A percentile compares a stretch with the other conserved stretches of the same genome.
These are phyloP conservation scores for Nymphicus hollandicus DNA, from an alignment of 2,113 vertebrate species.

Conservation along the genomic window DNA sequence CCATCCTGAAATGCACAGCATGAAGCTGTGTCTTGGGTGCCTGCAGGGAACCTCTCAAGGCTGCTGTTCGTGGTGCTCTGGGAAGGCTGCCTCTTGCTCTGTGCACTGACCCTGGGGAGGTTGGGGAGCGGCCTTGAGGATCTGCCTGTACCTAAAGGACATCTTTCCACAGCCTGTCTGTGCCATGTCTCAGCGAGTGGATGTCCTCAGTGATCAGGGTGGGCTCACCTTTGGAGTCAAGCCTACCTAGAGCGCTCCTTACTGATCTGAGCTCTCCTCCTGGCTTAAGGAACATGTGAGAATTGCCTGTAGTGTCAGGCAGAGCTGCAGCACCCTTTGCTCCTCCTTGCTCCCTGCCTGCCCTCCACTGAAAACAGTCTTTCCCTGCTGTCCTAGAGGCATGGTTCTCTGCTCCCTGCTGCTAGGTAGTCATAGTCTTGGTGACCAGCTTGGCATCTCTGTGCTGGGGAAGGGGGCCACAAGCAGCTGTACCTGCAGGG, in stretches of 20 bases:
- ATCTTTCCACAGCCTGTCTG: conserved; percentile 20
- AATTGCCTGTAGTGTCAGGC: background rate
- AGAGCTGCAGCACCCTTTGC: background rate
- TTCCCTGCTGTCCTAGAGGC: background rate
- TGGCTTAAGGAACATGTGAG: conserved; percentile 45
- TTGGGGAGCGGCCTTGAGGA: background rate
- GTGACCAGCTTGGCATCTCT: conserved; percentile 15
- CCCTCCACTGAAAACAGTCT: background rate
- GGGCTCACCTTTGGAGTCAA: conserved; percentile 34
- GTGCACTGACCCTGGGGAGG: background rate
- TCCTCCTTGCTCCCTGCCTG: background rate
- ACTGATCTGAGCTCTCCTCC: conserved; percentile 20
- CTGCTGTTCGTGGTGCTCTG: background rate
- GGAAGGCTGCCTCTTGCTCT: background rate
- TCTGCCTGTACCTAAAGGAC: conserved; percentile 1
- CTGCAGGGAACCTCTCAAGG: background rate
- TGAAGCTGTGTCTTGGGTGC: background rate
- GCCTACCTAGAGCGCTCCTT: conserved; percentile 10
- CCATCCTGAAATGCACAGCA: background rate
- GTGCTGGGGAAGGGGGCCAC: background rate
- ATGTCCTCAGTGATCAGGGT: conserved; percentile 17
- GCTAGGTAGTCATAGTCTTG: background rate
- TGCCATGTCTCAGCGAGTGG: background rate
- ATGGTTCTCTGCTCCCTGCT: background rate
- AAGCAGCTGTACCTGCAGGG: background rate